Base-by-base conservation (phyloP, 2,888 invertebrate species). In the Corbicula japonica region DNA sequence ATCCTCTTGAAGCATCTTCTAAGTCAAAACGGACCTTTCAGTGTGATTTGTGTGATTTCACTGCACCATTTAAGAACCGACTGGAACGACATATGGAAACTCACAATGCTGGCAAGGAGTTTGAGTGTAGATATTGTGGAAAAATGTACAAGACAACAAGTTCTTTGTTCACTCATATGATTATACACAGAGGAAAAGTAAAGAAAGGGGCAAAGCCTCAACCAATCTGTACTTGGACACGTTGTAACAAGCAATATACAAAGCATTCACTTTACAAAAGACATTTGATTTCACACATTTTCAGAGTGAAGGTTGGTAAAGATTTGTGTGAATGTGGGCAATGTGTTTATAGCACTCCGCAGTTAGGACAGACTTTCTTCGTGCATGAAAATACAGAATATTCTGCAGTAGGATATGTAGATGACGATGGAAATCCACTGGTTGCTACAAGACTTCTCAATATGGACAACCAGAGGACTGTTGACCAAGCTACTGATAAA, bases 221-320 rank as follows among this genome's bases (percentile, higher is more conserved):
- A 18, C 66, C 68, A 6, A 38, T 68, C 3, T 83, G 83, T 48
- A 70, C 58, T 2, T 83, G 83, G 83, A 60, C 61, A 18, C 35
- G 54, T 8, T 83, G 83, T 58, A 23, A 41, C 10, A 83, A 77
- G 32, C 66, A 61, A 44, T 83, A 69, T 38, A 54, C 77, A 23
- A 83, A 80, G 52, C 66, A 71, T 10, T 69, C 80, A 10, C 46
- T 66, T 8, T 71, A 75, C 56, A 80, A 80, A 32, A n/a, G 65
- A 21, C 83, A 83, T 60, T 41, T 83, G 2, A 23, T 74, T 12
- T 74, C 83, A n/a, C 83, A 83, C 65, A 60, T 83, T n/a, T 83
- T 74, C 66, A 83, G 69, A 63, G 56, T 83, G 18, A 80, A 75
- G 44, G 58, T 56, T 54, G 80, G 80, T 2, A 74, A 75, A 56